These are phyloP conservation scores for Microctenopoma lineatum DNA, from an alignment of 2,797 vertebrate species.

Conservation along the genomic window DNA sequence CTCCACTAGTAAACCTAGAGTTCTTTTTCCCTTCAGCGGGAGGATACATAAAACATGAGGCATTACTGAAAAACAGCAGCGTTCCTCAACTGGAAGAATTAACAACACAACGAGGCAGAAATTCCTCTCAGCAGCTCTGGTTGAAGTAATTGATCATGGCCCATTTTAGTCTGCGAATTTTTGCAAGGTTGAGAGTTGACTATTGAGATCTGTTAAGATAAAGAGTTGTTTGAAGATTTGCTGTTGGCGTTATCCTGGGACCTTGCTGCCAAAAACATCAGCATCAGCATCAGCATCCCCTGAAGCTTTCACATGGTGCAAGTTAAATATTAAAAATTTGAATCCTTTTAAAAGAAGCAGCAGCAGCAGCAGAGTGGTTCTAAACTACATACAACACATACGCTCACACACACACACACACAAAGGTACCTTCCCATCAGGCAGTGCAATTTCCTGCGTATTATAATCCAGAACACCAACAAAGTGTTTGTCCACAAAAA, in stretches of 20 bases:
- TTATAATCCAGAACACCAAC: constrained; percentile 90
- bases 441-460: constrained; percentile 80
- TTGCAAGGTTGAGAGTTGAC: constrained; percentile 13
- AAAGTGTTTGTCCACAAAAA: constrained; percentile 88
- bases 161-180: constrained; percentile 6
- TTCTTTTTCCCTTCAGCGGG: constrained; percentile 83
- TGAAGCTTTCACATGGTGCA: constrained; percentile 40
- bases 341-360: constrained; percentile 29
- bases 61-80: constrained; percentile 17
- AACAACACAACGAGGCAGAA: background rate
- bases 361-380: constrained; percentile 8
- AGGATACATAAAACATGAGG: constrained; percentile 41
- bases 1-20: constrained; percentile 90
- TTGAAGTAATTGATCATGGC: constrained; percentile 25
- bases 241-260: constrained; percentile 28
- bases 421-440: constrained; percentile 84
- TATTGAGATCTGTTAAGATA: constrained; percentile 42
- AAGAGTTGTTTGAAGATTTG: constrained; percentile 48
- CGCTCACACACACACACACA: background rate
- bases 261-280: constrained; percentile 42
- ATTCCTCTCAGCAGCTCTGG: constrained; percentile 1
- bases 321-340: constrained; percentile 55
- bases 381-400: constrained; percentile 27
- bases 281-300: constrained; percentile 30
- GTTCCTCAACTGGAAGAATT: constrained; percentile 5